Evolutionary conservation across 2,113 vertebrate genomes (phyloP).

Genomic region (Atractosteus spatula): DNA sequence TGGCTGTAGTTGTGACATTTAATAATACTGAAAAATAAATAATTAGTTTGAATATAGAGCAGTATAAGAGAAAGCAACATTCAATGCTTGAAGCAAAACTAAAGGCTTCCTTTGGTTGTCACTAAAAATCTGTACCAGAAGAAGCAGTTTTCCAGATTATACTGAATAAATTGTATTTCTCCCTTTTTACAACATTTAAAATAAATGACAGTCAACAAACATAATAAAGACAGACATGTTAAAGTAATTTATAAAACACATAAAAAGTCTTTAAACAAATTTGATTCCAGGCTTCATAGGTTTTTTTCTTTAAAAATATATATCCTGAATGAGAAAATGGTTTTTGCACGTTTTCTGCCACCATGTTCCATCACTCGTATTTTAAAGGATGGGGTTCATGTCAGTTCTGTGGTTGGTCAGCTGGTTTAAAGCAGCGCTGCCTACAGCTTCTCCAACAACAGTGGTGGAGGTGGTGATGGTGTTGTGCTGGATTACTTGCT

Average conservation of each 20-base stretch:
- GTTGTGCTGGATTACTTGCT: constrained; percentile 98
- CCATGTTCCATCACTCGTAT: constrained; percentile 24
- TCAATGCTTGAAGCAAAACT: constrained; percentile 52
- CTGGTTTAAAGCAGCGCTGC: constrained; percentile 82
- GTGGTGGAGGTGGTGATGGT: constrained; percentile 96
- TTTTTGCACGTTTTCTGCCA: constrained; percentile 43
- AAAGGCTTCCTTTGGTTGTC: constrained; percentile 32
- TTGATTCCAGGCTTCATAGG: constrained; percentile 77
- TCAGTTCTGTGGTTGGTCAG: constrained; percentile 92
- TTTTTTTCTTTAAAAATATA: constrained; percentile 44
- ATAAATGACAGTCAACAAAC: constrained; percentile 19
- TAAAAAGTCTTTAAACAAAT: constrained; percentile 72
- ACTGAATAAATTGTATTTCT: constrained; percentile 79
- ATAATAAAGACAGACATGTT: constrained; percentile 39
- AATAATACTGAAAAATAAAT: constrained; percentile 17
- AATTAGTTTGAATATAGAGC: not conserved
- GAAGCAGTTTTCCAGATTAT: constrained; percentile 76
- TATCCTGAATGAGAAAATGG: constrained; percentile 64
- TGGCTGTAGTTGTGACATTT: constrained; percentile 24
- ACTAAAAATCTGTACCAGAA: constrained; percentile 73
- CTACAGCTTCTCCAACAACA: constrained; percentile 79
- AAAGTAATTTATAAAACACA: constrained; percentile 80
- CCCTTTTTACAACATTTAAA: constrained; percentile 78
- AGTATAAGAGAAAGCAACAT: constrained; percentile 48
- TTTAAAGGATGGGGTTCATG: constrained; percentile 95